Evolutionary conservation across 1,140 invertebrate genomes (phyloP).

Genomic region (Drosophila pseudoananassae): DNA sequence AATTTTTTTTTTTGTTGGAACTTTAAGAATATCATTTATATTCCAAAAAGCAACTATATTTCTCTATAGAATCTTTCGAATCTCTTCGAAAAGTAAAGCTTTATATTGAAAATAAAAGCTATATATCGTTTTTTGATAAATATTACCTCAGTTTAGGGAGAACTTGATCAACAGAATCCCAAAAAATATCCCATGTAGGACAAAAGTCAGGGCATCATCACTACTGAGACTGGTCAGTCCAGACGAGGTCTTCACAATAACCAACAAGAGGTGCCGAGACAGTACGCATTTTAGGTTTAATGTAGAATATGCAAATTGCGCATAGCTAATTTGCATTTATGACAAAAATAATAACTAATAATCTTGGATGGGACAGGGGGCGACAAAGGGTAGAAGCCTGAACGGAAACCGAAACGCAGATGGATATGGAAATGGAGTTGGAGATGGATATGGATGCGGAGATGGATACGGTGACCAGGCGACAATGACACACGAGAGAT

Average conservation of each 20-base stretch:
- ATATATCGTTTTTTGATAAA: neutral
- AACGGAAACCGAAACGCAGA: conserved; percentile 29
- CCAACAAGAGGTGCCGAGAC: conserved; percentile 38
- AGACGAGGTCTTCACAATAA: conserved; percentile 11
- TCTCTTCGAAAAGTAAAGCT: too few relatives aligned
- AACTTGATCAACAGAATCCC: neutral
- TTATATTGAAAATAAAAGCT: neutral
- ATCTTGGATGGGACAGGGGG: conserved; percentile 46
- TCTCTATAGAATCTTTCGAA: too few relatives aligned
- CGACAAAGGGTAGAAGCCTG: neutral
- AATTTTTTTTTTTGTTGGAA: too few relatives aligned
- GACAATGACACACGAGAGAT: conserved; percentile 69
- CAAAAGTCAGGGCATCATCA: neutral
- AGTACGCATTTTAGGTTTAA: conserved; percentile 59
- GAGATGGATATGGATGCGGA: conserved; percentile 5
- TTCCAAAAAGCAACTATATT: too few relatives aligned
- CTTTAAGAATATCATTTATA: too few relatives aligned
- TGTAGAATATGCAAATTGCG: conserved; percentile 81
- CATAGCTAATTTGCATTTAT: conserved; percentile 78
- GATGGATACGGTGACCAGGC: conserved; percentile 31
- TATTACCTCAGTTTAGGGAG: neutral
- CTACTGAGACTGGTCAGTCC: conserved; percentile 8
- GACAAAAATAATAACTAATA: conserved; percentile 81
- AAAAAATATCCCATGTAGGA: conserved; percentile 17
- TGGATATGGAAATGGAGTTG: conserved; percentile 22